Evolutionary conservation across 2,113 vertebrate species (phyloP).

Genomic region (Asarcornis scutulata): DNA sequence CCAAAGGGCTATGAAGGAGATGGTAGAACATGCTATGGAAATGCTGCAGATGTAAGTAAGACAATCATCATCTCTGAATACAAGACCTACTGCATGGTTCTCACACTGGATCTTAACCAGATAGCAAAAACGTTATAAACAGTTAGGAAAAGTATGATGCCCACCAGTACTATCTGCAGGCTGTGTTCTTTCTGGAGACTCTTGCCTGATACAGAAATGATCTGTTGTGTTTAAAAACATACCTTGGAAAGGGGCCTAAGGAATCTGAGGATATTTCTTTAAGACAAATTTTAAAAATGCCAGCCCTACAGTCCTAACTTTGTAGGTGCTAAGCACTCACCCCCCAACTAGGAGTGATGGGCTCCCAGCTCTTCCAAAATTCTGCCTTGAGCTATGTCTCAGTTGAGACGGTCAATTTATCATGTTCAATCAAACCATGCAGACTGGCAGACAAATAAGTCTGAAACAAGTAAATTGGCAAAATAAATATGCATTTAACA

Average conservation of each 20-base stretch:
- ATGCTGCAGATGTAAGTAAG: conserved; percentile 79
- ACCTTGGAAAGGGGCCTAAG: neutral
- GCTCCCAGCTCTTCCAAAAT: neutral
- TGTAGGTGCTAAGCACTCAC: neutral
- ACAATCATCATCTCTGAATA: neutral
- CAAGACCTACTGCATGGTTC: neutral
- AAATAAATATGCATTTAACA: conserved; percentile 3
- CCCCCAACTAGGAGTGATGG: neutral
- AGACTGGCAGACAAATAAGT: neutral
- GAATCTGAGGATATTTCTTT: neutral
- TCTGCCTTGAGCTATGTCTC: neutral
- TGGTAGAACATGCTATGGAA: conserved; percentile 86
- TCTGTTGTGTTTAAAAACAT: neutral
- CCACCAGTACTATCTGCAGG: neutral
- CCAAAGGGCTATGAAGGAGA: conserved; percentile 82
- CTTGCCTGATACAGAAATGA: neutral
- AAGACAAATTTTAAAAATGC: neutral
- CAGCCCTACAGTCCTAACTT: neutral
- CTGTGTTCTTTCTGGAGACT: neutral
- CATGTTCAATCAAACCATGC: neutral
- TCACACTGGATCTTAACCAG: neutral
- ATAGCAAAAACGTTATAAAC: neutral
- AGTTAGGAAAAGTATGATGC: neutral
- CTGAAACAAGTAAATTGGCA: neutral
- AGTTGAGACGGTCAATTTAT: neutral